Conservation (phyloP, 2,797 vertebrate genomes). For the Mus caroli region DNA sequence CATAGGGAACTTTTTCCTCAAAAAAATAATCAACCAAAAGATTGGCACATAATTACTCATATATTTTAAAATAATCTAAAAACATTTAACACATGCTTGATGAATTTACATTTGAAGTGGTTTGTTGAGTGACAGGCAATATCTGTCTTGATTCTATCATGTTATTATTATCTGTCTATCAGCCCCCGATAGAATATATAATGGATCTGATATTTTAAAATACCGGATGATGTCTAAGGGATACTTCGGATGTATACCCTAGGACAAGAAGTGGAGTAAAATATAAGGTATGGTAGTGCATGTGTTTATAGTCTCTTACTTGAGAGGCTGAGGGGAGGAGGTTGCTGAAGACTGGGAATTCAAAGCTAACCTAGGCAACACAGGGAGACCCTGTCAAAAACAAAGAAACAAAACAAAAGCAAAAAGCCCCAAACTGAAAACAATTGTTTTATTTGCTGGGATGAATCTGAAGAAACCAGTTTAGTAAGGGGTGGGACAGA, state of each 20-base stretch:
- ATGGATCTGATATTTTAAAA: not conserved
- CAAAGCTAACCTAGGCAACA: not conserved
- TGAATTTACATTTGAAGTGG: constrained; percentile 43
- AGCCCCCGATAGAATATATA: not conserved
- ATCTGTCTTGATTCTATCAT: not conserved
- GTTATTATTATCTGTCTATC: not conserved
- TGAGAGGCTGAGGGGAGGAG: not conserved
- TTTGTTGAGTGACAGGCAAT: constrained; percentile 43
- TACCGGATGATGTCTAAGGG: not conserved
- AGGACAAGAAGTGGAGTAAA: not conserved
- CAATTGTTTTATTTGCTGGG: constrained; percentile 19
- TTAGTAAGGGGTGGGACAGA: not conserved
- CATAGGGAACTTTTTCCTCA: not conserved
- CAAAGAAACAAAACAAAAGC: not conserved
- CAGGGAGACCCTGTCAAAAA: not conserved
- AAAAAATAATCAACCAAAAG: not conserved
- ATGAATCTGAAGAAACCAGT: not conserved
- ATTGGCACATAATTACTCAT: not conserved
- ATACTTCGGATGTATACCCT: not conserved
- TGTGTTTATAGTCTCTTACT: not conserved
- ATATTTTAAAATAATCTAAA: constrained; percentile 22
- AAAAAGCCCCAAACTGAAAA: not conserved
- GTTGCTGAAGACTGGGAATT: not conserved
- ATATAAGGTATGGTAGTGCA: not conserved
- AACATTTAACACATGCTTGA: not conserved